phyloP scores from a whole-genome alignment of 1,140 invertebrate species.

The Stenopsyche tienmushanensis region DNA sequence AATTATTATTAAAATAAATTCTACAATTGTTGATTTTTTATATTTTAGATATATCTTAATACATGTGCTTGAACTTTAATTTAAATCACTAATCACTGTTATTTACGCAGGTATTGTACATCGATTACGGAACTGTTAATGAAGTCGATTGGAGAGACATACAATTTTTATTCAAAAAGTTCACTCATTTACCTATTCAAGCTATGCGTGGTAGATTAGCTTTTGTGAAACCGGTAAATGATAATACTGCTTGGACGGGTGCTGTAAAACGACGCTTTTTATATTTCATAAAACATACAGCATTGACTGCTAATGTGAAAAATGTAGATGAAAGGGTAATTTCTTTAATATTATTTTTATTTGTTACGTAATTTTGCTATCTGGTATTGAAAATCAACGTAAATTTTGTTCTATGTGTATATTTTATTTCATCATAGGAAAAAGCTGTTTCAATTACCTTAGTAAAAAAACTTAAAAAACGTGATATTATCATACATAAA shows the following conservation, averaged over 20 bases:
- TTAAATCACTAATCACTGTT: no score
- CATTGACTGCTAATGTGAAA: neutral
- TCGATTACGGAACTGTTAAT: conserved; percentile 30
- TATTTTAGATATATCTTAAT: no score
- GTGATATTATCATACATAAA: no score
- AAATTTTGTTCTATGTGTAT: no score
- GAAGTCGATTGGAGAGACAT: conserved; percentile 5
- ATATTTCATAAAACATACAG: conserved; percentile 6
- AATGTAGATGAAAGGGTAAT: neutral
- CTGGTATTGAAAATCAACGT: no score
- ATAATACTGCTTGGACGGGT: neutral
- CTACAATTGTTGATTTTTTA: no score
- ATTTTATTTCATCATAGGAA: no score
- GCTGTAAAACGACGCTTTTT: conserved; percentile 18
- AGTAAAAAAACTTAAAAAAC: no score
- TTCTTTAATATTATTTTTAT: neutral
- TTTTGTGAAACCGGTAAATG: neutral
- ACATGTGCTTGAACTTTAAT: no score
- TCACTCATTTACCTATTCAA: conserved; percentile 18
- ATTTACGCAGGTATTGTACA: conserved; percentile 29
- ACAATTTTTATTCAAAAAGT: conserved; percentile 18
- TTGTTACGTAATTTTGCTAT: neutral
- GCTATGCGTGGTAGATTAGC: conserved; percentile 19
- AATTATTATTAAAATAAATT: no score
- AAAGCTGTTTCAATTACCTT: no score